Conservation (phyloP, 2,113 vertebrate genomes). For the Lepidothrix coronata region DNA sequence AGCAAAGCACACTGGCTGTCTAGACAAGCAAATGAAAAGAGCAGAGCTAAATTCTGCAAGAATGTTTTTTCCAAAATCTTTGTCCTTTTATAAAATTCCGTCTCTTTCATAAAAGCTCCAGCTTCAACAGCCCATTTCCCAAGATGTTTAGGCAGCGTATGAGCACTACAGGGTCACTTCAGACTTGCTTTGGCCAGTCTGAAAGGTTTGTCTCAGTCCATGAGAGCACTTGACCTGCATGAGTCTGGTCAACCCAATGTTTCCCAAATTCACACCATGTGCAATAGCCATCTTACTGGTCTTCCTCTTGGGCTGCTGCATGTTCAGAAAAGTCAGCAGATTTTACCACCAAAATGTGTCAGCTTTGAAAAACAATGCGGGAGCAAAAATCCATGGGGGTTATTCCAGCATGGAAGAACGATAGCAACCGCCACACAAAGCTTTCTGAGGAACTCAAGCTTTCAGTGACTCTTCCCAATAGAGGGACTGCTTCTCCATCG, state of each 20-base stretch:
- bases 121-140: neutral
- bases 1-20: constrained; percentile 22
- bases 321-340: neutral
- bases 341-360: neutral
- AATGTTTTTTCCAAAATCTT: neutral
- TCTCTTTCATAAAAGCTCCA: neutral
- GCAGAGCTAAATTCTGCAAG: neutral
- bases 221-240: rapidly evolving
- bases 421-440: neutral
- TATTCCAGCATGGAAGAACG: neutral
- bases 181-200: neutral
- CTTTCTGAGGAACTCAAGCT: neutral
- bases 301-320: neutral
- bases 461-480: neutral
- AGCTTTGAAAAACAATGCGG: neutral
- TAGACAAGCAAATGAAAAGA: constrained; percentile 22
- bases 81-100: neutral
- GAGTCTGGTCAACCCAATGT: rapidly evolving
- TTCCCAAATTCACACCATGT: neutral
- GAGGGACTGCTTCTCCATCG: neutral
- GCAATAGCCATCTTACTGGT: neutral
- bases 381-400: neutral
- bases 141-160: neutral
- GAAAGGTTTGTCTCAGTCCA: neutral
- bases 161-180: neutral